phyloP scores from a whole-genome alignment of 2,888 invertebrate genomes.

The Caenorhabditis sp. region DNA sequence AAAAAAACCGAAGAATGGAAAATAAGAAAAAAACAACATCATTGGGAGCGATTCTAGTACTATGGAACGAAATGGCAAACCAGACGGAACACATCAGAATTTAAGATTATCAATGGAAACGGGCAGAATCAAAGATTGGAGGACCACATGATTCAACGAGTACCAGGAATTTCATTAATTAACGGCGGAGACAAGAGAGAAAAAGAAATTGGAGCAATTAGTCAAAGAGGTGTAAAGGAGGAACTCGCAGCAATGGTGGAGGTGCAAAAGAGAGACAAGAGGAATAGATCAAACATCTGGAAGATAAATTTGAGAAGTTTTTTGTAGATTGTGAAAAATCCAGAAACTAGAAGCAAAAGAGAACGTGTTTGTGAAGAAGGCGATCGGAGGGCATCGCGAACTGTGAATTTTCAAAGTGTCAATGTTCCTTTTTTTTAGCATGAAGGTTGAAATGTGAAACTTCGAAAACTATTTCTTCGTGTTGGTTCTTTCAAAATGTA shows the following conservation, averaged over 20 bases:
- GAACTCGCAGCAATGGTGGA: neutral
- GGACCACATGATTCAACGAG: slow-evolving; percentile 5
- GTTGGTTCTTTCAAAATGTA: too few species aligned
- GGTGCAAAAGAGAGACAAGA: slow-evolving; percentile 3
- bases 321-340: neutral
- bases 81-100: neutral
- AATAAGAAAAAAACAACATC: slow-evolving; percentile 30
- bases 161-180: slow-evolving; percentile 15
- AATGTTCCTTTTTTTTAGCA: too few species aligned
- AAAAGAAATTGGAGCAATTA: slow-evolving; percentile 21
- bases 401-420: too few species aligned
- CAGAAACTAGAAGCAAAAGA: too few species aligned
- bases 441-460: too few species aligned
- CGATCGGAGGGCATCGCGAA: too few species aligned
- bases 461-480: too few species aligned
- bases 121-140: neutral
- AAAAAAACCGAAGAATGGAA: neutral
- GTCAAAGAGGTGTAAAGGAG: slow-evolving; percentile 1
- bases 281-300: slow-evolving; percentile 18
- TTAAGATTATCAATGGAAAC: slow-evolving; percentile 3
- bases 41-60: slow-evolving; percentile 4
- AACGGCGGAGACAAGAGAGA: neutral
- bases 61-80: neutral
- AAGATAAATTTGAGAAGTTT: neutral
- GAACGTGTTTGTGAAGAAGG: too few species aligned